Base-by-base conservation (phyloP, 2,888 invertebrate species). In the Troglohyphantes excavatus region DNA sequence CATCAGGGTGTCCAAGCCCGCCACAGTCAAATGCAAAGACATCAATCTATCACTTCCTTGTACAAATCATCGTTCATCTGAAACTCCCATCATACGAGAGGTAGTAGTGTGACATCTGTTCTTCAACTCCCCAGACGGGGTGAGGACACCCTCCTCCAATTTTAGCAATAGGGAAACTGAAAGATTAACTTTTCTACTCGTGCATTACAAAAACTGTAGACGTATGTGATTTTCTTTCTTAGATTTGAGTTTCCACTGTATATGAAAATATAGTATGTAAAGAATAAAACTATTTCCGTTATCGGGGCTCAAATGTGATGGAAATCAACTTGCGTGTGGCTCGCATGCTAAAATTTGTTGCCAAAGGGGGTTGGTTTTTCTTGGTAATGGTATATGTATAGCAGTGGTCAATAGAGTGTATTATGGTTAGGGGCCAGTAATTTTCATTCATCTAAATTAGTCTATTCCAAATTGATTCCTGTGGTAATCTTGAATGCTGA, bases 381-480 rank as follows among this genome's bases (percentile, higher is more conserved):
- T 39, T 67, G 68, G 76, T 68, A 53, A 76, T 33, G 70, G n/a
- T 53, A n/a, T 53, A 59, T 82, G 43, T 53, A 29, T 23, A 81
- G 21, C 72, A 73, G 33, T 75, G 59, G n/a, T 65, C 19, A 61
- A 39, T 63, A 73, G 63, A 39, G 63, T 75, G 82, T 65, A 89
- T 90, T 78, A 72, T 70, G 59, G 26, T 84, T 79, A 82, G 89
- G 89, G 89, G 83, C 83, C 89, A 90, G 83, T 90, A 84, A 26
- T 68, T 39, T 76, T 9, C 27, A 43, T 59, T 65, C 9, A 53
- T 26, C 23, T 19, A 61, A 68, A 63, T 23, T 67, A 53, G 29
- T 78, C 27, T 61, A 76, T 84, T 85, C 33, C 46, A 76, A 84
- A 39, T 2, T 5, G 17, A 85, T 59, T 33, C n/a, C 46, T 82